Base-by-base conservation (phyloP, 2,797 vertebrate genomes). In the Peromyscus melanophrys region DNA sequence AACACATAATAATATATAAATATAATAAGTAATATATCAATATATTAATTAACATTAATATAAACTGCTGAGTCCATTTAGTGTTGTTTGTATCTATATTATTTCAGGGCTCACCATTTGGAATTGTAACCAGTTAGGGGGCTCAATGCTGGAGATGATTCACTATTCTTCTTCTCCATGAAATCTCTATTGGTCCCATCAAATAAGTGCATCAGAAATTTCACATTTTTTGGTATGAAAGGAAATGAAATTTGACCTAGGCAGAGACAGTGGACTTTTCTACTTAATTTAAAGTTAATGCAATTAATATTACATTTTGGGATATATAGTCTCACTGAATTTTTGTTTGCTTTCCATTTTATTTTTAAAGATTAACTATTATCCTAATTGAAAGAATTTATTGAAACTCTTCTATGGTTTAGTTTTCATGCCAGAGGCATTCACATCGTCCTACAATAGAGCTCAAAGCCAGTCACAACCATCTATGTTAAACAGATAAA, bases 291-390 rank as follows among this genome's bases (percentile, higher is more conserved):
- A 27, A 7, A 87, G 5, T 43, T 73, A 92, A 81, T 57, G 71
- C 5, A 8, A 67, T 81, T 69, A 84, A 78, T 73, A 65, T 59
- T 83, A 37, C 2, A 29, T 75, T 55, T 83, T 55, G 3, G 12
- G 59, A 78, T 86, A 82, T 27, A 16, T 11, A 43, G 10, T 0
- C 12, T 95, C 81, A 29, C 61, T 88, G 43, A 37, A 65, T 43
- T 92, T 95, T 80, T 81, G 57, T 29, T 87, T 57, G 23, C 3
- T 73, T n/a, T 84, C 19, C 16, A 84, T 57, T 80, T 86, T 83
- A 75, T 19, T 43, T 52, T 52, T 52, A 52, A 52, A 52, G 49
- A 52, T 52, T 52, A 52, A 16, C 63, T 63, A 52, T 78, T 65
- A 75, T 4, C 49, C 12, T 71, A 77, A 90, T 21, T 65, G 16